Conservation (phyloP, 2,797 vertebrate genomes). For the Hephaestus fuliginosus region DNA sequence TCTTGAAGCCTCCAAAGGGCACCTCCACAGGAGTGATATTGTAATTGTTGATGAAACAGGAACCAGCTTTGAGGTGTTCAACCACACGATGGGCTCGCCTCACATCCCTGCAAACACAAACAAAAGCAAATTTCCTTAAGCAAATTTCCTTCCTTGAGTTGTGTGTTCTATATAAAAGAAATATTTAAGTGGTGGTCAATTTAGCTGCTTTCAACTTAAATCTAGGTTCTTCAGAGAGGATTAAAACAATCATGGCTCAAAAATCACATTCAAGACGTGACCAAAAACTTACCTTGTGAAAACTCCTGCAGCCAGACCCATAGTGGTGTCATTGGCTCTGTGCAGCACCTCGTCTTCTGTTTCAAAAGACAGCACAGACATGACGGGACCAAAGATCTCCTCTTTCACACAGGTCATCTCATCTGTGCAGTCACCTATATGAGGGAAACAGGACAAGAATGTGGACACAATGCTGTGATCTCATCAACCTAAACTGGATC, state of each 20-base stretch:
- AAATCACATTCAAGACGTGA: not conserved
- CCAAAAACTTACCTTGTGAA: slow-evolving; percentile 90
- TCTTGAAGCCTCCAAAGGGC: slow-evolving; percentile 97
- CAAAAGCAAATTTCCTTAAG: not conserved
- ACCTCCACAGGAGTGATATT: slow-evolving; percentile 95
- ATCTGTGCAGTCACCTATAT: slow-evolving; percentile 91
- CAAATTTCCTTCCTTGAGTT: not conserved
- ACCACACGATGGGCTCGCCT: slow-evolving; percentile 93
- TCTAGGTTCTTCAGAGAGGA: not conserved
- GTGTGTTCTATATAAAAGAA: not conserved
- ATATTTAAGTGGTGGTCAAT: not conserved
- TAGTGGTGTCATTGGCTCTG: slow-evolving; percentile 90
- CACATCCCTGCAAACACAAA: slow-evolving; percentile 87
- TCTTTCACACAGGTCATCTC: slow-evolving; percentile 96
- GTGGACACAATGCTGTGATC: not conserved
- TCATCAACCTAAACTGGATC: not conserved
- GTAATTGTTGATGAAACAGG: slow-evolving; percentile 98
- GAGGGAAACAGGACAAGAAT: not conserved
- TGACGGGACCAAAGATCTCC: slow-evolving; percentile 98
- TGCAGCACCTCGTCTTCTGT: slow-evolving; percentile 92
- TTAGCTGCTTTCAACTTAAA: not conserved
- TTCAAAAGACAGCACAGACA: slow-evolving; percentile 95
- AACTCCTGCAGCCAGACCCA: slow-evolving; percentile 94
- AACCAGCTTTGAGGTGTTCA: slow-evolving; percentile 92
- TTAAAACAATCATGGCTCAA: not conserved